Base-by-base conservation (phyloP, 1,140 invertebrate species). In the Bombyx mori region DNA sequence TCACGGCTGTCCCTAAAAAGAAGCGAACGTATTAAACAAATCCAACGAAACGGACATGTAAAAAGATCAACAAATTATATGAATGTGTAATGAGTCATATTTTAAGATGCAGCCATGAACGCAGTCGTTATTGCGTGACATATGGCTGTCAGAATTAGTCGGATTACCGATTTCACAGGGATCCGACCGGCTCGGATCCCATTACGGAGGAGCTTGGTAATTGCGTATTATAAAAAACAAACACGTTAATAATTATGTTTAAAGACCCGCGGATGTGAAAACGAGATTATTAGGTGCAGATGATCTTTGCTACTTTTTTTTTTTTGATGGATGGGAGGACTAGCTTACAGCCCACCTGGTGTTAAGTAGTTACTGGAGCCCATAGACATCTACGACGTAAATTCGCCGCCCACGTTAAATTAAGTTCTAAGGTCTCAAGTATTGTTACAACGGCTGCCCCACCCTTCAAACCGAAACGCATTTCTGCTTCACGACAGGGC, bases 61-160 rank as follows among this genome's bases (percentile, higher is more conserved):
- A 35, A 35, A 35, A 35, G 26, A 35, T 35, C 26, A 35, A 35
- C 26, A 35, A 35, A 35, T n/a, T n/a, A n/a, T 35, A 35, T 35
- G 26, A 35, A 35, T 35, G 26, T 35, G 26, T 35, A 35, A 53
- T 53, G 52, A 53, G 43, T 53, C 52, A 53, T 53, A 53, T 7
- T 43, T 10, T n/a, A 43, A 26, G n/a, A 53, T 42, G 35, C 26
- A 42, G 35, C 22, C 42, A 10, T 51, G 49, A 35, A 26, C 18
- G 49, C 18, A 22, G 65, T 82, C 78, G 81, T 86, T 85, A 85
- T 68, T 58, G 62, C 66, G 71, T 86, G 80, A 86, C 83, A 85
- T 86, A 86, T 83, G 82, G 82, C 75, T 85, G 83, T 86, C 83
- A 85, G 79, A 86, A 83, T 85, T 85, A 86, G 80, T 78, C 72